These are phyloP conservation scores for Drosophila baimaii DNA, from an alignment of 1,140 invertebrate species.

Conservation along the genomic window DNA sequence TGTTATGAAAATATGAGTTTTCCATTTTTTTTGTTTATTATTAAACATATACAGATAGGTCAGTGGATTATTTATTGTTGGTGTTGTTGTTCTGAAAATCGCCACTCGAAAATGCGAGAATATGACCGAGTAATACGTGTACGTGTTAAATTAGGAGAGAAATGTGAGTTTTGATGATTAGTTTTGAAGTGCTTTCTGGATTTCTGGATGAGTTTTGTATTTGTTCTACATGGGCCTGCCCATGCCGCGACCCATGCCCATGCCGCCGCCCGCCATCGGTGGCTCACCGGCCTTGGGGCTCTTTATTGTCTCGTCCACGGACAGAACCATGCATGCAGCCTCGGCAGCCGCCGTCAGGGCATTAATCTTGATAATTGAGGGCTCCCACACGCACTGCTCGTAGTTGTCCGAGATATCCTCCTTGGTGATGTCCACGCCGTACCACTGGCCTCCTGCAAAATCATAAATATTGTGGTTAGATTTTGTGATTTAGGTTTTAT, in stretches of 20 bases:
- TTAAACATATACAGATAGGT: constrained; percentile 69
- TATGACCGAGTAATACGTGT: constrained; percentile 73
- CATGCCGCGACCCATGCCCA: constrained; percentile 88
- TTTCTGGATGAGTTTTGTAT: constrained; percentile 28
- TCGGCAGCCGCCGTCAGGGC: constrained; percentile 98
- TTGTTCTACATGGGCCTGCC: constrained; percentile 87
- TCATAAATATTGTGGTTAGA: background rate
- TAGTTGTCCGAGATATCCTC: constrained; percentile 98
- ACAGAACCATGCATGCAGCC: constrained; percentile 97
- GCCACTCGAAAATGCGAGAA: constrained; percentile 36
- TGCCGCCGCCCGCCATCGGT: constrained; percentile 85
- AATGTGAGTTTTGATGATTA: constrained; percentile 64
- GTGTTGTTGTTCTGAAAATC: constrained; percentile 42
- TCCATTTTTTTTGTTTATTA: constrained; percentile 56
- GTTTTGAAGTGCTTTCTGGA: constrained; percentile 31
- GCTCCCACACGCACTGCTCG: constrained; percentile 98
- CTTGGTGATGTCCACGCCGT: constrained; percentile 96
- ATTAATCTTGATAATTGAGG: constrained; percentile 98
- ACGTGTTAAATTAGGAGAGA: constrained; percentile 66
- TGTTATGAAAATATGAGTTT: constrained; percentile 69
- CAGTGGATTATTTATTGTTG: constrained; percentile 61
- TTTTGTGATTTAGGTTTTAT: background rate
- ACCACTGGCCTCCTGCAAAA: constrained; percentile 90
- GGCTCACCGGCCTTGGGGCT: constrained; percentile 90
- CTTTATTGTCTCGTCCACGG: constrained; percentile 99